Conservation (phyloP, 2,113 vertebrate species). For the Gallinago media region DNA sequence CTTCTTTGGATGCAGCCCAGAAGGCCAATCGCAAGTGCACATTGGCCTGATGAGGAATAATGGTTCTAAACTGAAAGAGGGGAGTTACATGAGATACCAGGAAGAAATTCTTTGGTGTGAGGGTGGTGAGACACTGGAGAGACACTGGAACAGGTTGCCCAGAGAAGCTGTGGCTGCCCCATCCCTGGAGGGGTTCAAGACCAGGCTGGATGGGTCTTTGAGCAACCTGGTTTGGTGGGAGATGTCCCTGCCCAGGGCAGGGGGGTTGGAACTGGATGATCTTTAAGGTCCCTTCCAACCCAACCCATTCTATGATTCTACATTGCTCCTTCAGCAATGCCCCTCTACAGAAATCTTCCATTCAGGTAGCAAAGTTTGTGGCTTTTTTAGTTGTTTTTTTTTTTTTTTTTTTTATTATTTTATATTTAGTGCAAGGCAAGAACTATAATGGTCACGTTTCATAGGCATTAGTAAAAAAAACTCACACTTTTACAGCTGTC, state of each 20-base stretch:
- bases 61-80: not conserved
- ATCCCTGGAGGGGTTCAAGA: no score
- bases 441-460: not conserved
- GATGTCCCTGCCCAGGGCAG: no score
- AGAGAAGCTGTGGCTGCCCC: not conserved
- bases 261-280: no score
- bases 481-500: not conserved
- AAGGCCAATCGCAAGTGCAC: no score
- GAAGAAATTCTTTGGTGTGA: not conserved
- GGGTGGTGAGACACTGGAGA: not conserved
- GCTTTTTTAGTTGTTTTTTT: no score
- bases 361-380: not conserved
- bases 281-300: no score
- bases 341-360: not conserved
- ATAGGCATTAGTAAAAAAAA: not conserved
- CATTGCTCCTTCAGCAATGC: not conserved
- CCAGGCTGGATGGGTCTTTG: no score
- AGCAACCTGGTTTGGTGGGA: no score
- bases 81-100: fast-evolving
- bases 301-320: no score
- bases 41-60: not conserved
- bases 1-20: no score
- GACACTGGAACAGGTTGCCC: not conserved
- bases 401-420: not conserved
- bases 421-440: not conserved